Evolutionary conservation across 2,888 invertebrate genomes (phyloP).

Genomic region (Drosophila buzzatii): DNA sequence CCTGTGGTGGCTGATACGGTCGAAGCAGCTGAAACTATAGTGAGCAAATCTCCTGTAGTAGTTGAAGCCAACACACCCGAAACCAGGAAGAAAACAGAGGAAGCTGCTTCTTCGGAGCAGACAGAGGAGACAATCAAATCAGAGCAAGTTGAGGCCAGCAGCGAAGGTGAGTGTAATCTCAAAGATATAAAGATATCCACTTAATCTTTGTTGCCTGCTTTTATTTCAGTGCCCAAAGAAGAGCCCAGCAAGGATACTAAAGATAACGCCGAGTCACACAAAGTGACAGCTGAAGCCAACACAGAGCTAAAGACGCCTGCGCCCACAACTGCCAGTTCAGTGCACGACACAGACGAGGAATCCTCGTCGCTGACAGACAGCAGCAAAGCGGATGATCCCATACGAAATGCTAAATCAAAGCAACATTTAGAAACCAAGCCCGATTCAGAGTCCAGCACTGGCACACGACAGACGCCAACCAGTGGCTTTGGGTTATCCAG

Average conservation of each 20-base stretch:
- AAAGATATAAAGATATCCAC: neutral
- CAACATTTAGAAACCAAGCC: conserved; percentile 18
- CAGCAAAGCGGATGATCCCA: conserved; percentile 71
- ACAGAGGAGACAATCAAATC: neutral
- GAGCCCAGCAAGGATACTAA: conserved; percentile 17
- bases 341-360: conserved; percentile 79
- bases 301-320: conserved; percentile 24
- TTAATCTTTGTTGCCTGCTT: neutral
- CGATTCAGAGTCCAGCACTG: conserved; percentile 38
- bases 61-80: conserved; percentile 16
- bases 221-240: conserved; percentile 26
- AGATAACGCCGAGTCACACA: conserved; percentile 15
- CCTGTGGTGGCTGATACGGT: neutral
- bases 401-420: conserved; percentile 37
- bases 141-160: conserved; percentile 9
- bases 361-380: conserved; percentile 76
- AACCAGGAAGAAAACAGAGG: conserved; percentile 6
- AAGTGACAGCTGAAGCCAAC: conserved; percentile 12
- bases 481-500: conserved; percentile 29
- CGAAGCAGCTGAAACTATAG: conserved; percentile 20
- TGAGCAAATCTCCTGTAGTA: neutral
- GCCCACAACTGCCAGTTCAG: conserved; percentile 49
- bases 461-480: conserved; percentile 32
- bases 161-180: conserved; percentile 31
- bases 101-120: neutral